Evolutionary conservation across 2,113 vertebrate species (phyloP).

Genomic region (Anguilla rostrata): DNA sequence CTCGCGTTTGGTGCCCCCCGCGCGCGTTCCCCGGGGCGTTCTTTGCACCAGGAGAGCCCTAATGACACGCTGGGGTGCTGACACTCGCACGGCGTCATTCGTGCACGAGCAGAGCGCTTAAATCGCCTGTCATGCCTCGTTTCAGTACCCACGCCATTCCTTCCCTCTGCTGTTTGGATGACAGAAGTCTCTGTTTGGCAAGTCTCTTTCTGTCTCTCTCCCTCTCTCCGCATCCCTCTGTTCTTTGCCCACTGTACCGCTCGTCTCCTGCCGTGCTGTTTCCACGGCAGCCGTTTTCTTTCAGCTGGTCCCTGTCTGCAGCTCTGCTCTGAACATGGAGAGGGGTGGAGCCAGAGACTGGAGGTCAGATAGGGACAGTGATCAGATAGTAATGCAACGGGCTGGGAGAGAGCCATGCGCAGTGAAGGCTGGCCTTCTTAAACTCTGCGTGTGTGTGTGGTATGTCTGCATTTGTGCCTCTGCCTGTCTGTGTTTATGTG

Average conservation of each 20-base stretch:
- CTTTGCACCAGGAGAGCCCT: neutral
- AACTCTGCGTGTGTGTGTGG: neutral
- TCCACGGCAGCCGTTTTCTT: neutral
- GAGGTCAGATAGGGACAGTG: neutral
- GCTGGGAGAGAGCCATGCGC: neutral
- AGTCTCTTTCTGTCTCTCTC: conserved; percentile 9
- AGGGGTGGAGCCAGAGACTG: neutral
- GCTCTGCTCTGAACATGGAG: neutral
- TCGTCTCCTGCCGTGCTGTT: neutral
- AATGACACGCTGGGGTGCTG: too few relatives aligned
- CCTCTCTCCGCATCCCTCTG: neutral
- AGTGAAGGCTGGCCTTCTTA: neutral
- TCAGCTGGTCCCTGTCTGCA: neutral
- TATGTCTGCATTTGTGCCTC: neutral
- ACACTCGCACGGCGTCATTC: neutral
- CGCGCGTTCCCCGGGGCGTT: neutral
- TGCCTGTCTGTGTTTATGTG: neutral
- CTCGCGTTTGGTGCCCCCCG: neutral
- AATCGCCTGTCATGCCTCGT: neutral
- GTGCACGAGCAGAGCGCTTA: neutral
- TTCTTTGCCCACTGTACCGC: neutral
- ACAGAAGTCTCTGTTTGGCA: neutral
- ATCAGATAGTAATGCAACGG: neutral
- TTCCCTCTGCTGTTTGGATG: neutral
- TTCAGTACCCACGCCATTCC: neutral